Evolutionary conservation across 2,113 vertebrate genomes (phyloP).

Genomic region (Paradoxurus hermaphroditus): DNA sequence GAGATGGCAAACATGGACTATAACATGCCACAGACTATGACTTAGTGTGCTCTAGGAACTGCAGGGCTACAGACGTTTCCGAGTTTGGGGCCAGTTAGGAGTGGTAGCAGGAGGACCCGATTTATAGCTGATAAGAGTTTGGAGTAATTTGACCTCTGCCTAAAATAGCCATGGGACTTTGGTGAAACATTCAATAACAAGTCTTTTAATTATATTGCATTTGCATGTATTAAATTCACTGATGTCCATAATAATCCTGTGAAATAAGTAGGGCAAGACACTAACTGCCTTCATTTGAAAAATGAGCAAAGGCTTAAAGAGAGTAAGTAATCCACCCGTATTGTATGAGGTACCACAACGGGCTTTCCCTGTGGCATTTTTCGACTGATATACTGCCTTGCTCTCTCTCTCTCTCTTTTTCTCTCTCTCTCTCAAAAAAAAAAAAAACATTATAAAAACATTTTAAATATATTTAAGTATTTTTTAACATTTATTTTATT

Average conservation of each 20-base stretch:
- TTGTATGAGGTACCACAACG: neutral
- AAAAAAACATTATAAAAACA: too few species aligned
- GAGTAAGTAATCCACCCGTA: neutral
- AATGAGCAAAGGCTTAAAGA: neutral
- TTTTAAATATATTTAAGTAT: too few species aligned
- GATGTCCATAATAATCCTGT: neutral
- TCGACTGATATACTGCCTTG: neutral
- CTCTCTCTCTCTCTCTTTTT: too few species aligned
- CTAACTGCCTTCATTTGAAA: neutral
- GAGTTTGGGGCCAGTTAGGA: neutral
- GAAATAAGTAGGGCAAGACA: neutral
- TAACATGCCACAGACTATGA: neutral
- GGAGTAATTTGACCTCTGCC: conserved; percentile 13
- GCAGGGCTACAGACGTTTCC: neutral
- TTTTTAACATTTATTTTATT: too few species aligned
- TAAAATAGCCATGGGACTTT: neutral
- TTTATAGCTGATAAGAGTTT: neutral
- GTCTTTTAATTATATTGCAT: conserved; percentile 34
- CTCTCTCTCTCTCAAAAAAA: too few species aligned
- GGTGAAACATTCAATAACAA: neutral
- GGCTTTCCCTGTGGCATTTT: neutral
- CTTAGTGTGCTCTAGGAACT: neutral
- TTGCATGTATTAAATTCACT: neutral
- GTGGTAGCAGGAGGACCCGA: neutral
- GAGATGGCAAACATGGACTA: neutral